These are phyloP conservation scores for Dolomedes plantarius DNA, from an alignment of 2,888 invertebrate species.

Conservation along the genomic window DNA sequence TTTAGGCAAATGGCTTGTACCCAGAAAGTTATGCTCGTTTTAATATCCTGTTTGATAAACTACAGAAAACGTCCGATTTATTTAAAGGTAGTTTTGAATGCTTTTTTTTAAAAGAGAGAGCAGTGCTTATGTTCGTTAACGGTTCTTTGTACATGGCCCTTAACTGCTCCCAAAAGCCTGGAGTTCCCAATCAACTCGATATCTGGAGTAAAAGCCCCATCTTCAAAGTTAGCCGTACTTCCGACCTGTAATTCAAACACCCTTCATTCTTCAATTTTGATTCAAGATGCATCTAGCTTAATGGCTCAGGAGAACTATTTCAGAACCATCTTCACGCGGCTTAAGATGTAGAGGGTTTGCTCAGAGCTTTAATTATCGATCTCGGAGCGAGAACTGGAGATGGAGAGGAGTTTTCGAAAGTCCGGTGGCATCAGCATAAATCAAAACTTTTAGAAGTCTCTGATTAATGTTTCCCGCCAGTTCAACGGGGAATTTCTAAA, in stretches of 20 bases:
- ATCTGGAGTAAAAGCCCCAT: no score
- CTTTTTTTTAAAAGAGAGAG: no score
- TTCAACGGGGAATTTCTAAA: background rate
- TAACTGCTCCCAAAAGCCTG: no score
- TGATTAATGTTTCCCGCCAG: background rate
- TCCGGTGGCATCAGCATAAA: conserved; percentile 6
- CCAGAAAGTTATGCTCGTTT: no score
- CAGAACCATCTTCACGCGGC: background rate
- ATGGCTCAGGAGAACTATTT: background rate
- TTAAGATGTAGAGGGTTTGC: background rate
- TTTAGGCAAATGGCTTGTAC: no score
- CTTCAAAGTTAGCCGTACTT: background rate
- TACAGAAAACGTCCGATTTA: no score
- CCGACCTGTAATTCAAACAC: background rate
- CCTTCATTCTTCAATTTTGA: background rate
- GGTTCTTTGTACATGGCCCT: no score
- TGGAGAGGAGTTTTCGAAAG: background rate
- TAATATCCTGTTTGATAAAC: no score
- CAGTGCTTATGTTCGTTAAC: no score
- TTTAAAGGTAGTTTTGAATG: no score
- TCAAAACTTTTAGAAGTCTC: background rate
- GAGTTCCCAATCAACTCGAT: no score
- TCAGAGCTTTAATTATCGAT: conserved; percentile 2
- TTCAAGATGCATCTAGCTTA: conserved; percentile 4
- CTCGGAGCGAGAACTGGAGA: background rate